Evolutionary conservation across 2,797 vertebrate genomes (phyloP), one percentile per base, ranked within the genome.

Genomic region (Aulostomus chinensis): DNA sequence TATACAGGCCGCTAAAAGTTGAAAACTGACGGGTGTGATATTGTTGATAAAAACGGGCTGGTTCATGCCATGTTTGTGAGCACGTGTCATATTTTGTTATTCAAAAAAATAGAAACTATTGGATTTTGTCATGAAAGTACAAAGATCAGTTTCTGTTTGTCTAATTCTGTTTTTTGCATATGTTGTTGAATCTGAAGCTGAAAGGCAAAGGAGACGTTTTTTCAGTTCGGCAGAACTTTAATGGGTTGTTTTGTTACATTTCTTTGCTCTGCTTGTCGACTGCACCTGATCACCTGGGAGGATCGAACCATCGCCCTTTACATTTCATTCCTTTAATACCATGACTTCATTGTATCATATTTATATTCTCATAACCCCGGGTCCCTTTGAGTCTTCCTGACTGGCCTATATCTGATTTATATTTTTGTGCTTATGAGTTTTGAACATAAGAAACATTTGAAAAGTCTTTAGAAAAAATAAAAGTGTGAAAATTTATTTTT

Each of bases 351-450:
- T 71, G 68, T 80, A 45, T 76, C 83, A 62, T 88, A 89, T 88
- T 89, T 88, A 89, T 86, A 68, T 80, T 71, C 59, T 57, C 56
- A 70, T 41, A 42, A 24, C 47, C 7, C 18, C 67, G 68, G 78
- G 68, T 62, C 43, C 35, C 29, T 68, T 76, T 48, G n/a, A 61
- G 72, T 77, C 73, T 26, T 13, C 45, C 25, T 41, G 75, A 59
- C 63, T 52, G 33, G 53, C 16, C 59, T 74, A n/a, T 80, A 16
- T 80, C 66, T 69, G 66, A 68, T 78, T 58, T 81, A 59, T 71
- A 45, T 63, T 65, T 57, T 38, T 38, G 7, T 58, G 63, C 63
- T 60, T 73, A 26, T 30, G 33, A 60, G 33, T 50, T 69, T 63
- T 73, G 60, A 14, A 56, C 21, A 57, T 68, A 59, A 38, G 33